A percentile compares a stretch with the other conserved stretches of the same genome.
Evolutionary conservation across 1,140 invertebrate genomes (phyloP).

Genomic region (Penaeus chinensis): DNA sequence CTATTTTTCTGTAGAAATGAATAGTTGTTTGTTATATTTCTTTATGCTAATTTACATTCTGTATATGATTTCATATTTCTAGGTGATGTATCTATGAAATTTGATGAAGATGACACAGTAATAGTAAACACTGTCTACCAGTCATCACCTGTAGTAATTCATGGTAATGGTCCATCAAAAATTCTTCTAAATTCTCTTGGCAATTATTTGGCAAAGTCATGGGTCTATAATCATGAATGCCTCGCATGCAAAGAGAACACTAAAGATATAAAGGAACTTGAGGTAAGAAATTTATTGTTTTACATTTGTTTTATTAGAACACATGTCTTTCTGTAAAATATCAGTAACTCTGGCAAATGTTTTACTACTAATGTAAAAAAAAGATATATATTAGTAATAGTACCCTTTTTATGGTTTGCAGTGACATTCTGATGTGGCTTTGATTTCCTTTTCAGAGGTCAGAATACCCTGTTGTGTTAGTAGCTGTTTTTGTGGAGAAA

Average conservation of each 20-base stretch:
- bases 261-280: conserved; percentile 67
- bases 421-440: background rate
- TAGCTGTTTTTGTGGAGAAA: conserved; percentile 87
- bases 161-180: conserved; percentile 94
- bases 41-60: conserved; percentile 65
- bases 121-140: conserved; percentile 85
- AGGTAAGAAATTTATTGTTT: conserved; percentile 21
- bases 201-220: conserved; percentile 91
- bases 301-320: background rate
- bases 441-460: conserved; percentile 38
- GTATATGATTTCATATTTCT: background rate
- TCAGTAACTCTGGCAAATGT: too few relatives aligned
- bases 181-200: conserved; percentile 80
- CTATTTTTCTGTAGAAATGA: conserved; percentile 10
- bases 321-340: background rate
- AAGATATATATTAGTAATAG: too few relatives aligned
- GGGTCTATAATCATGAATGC: conserved; percentile 84
- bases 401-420: too few relatives aligned
- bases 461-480: conserved; percentile 76
- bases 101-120: conserved; percentile 73
- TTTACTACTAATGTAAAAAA: too few relatives aligned
- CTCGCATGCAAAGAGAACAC: conserved; percentile 77
- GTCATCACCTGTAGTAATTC: conserved; percentile 87
- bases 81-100: conserved; percentile 84
- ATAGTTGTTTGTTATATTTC: background rate